Evolutionary conservation across 2,888 invertebrate species (phyloP), one percentile per base, ranked within the genome.

Genomic region (Drosophila anomalata): DNA sequence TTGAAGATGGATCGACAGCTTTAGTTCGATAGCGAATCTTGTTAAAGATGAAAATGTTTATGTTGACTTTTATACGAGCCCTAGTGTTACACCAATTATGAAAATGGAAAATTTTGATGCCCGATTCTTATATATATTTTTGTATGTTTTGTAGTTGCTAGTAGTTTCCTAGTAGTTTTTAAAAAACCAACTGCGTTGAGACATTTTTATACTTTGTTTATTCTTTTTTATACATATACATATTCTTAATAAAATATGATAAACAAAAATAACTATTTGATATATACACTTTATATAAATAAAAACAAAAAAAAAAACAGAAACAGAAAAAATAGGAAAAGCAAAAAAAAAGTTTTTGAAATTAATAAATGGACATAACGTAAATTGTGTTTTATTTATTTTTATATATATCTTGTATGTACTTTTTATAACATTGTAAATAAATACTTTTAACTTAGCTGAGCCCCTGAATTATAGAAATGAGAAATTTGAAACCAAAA

Each of bases 91-190:
- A 65, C 41, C 65, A 53, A 50, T 60, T 60, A 61, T 33, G 56
- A 44, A 61, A 78, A 80, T 78, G 66, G 63, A 70, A 73, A 70
- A 82, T 69, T 79, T 81, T 41, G 77, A 81, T 69, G 81, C 65
- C 66, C 75, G 76, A 72, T 65, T 80, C 84, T 78, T 81, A 77
- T 63, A 68, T 65, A 77, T 85, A 81, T 83, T 83, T 86, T 83
- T 81, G 77, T 84, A 84, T 87, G 85, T 81, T 86, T 82, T 89
- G 88, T 89, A 89, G 89, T 83, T 71, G 73, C 75, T 88, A 86
- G 88, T 78, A 50, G 62, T 62, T 61, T 78, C 77, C 72, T 75
- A 69, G 78, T 87, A 83, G 87, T 76, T 77, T 83, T 82, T 80
- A 67, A 71, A 51, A 66, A 56, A 59, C 46, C 69, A 50, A 87